Conservation (phyloP, 2,888 invertebrate species). For the Eubasilissa splendida region DNA sequence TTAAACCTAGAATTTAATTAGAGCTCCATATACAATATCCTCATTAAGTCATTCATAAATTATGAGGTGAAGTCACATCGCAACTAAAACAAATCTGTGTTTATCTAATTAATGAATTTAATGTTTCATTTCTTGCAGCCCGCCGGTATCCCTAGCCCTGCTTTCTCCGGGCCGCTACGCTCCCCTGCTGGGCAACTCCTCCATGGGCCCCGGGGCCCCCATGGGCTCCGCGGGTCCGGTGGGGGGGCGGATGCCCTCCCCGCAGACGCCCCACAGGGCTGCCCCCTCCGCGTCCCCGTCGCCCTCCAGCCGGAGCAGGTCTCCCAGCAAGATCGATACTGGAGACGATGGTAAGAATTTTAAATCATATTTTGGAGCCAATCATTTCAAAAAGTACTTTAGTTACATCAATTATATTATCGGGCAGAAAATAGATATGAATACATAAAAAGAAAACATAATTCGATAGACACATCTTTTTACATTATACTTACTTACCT, state of each 20-base stretch:
- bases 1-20: no score
- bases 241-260: conserved; percentile 64
- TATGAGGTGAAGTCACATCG: no score
- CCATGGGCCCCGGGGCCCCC: conserved; percentile 74
- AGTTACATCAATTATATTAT: no score
- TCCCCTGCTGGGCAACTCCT: conserved; percentile 60
- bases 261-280: conserved; percentile 62
- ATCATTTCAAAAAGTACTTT: no score
- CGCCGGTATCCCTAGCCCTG: conserved; percentile 85
- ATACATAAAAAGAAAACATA: no score
- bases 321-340: conserved; percentile 56
- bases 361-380: no score
- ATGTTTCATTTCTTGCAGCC: conserved; percentile 69
- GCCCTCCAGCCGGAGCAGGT: conserved; percentile 52
- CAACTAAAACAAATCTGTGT: not conserved
- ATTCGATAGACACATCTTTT: no score
- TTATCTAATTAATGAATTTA: not conserved
- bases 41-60: no score
- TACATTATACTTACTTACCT: no score
- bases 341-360: conserved; percentile 55
- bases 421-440: no score
- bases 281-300: conserved; percentile 61
- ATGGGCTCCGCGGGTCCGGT: conserved; percentile 62
- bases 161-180: conserved; percentile 66
- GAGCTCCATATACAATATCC: no score